These are phyloP conservation scores for Etheostoma spectabile DNA, from an alignment of 2,113 vertebrate species.

Conservation along the genomic window DNA sequence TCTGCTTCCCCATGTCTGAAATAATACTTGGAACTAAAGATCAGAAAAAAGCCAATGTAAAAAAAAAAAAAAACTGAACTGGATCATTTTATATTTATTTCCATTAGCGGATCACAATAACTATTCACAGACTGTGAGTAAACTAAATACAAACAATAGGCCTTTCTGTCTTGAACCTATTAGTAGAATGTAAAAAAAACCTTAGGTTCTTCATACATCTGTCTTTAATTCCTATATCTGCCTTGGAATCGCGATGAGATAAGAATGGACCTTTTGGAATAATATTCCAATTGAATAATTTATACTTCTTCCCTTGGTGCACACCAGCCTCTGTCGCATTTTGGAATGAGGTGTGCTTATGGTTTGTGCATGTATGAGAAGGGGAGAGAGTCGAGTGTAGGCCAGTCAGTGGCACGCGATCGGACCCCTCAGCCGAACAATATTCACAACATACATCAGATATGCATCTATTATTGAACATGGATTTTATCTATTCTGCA, in stretches of 20 bases:
- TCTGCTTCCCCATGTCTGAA: constrained; percentile 47
- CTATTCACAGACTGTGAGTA: constrained; percentile 9
- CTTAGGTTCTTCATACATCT: constrained; percentile 33
- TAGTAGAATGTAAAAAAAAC: constrained; percentile 32
- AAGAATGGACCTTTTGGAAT: constrained; percentile 75
- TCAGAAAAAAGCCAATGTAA: constrained; percentile 45
- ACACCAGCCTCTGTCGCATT: constrained; percentile 64
- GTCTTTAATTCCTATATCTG: constrained; percentile 40
- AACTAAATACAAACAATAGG: constrained; percentile 27
- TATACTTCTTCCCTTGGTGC: constrained; percentile 69
- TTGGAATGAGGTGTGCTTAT: constrained; percentile 75
- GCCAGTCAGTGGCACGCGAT: constrained; percentile 75
- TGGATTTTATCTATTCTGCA: constrained; percentile 76
- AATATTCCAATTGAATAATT: constrained; percentile 82
- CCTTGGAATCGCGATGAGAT: constrained; percentile 65
- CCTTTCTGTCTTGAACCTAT: constrained; percentile 49
- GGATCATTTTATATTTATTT: constrained; percentile 55
- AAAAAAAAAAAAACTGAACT: constrained; percentile 40
- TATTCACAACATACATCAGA: constrained; percentile 82
- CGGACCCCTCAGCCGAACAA: constrained; percentile 73
- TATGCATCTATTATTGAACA: constrained; percentile 80
- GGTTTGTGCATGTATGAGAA: constrained; percentile 65
- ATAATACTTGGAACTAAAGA: constrained; percentile 46
- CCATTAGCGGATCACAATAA: constrained; percentile 31
- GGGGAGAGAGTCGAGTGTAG: constrained; percentile 50